Base-by-base conservation (phyloP, 2,797 vertebrate species). In the Brotula barbata region DNA sequence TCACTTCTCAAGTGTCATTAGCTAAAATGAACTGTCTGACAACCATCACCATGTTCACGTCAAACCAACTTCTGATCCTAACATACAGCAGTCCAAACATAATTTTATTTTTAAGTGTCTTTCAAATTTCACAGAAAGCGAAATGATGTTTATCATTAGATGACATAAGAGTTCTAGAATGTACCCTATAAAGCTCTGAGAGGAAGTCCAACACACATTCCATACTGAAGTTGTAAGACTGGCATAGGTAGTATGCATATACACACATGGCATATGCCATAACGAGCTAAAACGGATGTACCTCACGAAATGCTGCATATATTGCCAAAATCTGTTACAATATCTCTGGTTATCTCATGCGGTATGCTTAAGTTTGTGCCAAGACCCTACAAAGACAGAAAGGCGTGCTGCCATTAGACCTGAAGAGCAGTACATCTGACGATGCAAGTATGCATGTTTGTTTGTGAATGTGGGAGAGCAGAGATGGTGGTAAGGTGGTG, bases 391-490 rank as follows among this genome's bases (percentile, higher is more conserved):
- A 78, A 49, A 78, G 64, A 62, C 42, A 12, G 21, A 48, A 16
- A 72, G 61, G 71, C 81, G 81, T 73, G 72, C 69, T 75, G 75
- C 54, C 13, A 53, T 71, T 53, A 57, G 58, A 22, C 73, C 64
- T 19, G 45, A 56, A 15, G n/a, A 52, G 53, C 1, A 14, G 64
- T 71, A 82, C 78, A 82, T 68, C 23, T 12, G 34, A 77, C 85
- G 83, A 86, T 80, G 74, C 21, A 6, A 42, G 57, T 45, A 64
- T n/a, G 54, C 15, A 50, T 64, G 68, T 74, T 66, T 76, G 68
- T 55, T 53, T 56, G 62, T 63, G 48, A 19, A 58, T 67, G 67
- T 56, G 71, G 50, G 57, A 65, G 62, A 60, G 42, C 62, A 49
- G 25, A 51, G 42, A 10, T 3, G 0, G 25, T 62, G 58, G 6